Percentiles rank a stretch among this genome's conserved stretches.
These are phyloP conservation scores for Tapirus terrestris DNA, from an alignment of 2,113 vertebrate genomes.

Conservation along the genomic window DNA sequence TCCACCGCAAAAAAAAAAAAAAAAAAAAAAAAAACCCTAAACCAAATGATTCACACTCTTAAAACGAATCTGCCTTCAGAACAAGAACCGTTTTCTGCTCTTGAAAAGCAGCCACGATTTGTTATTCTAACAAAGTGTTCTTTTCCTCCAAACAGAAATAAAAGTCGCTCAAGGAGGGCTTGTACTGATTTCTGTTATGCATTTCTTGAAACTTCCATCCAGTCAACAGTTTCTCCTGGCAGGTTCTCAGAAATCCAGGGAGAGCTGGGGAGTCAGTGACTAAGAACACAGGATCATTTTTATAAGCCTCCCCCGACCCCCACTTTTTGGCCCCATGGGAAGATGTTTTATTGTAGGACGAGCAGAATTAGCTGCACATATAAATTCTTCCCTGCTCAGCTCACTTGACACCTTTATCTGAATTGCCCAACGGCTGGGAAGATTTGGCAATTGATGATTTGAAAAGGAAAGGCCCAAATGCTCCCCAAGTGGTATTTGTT, in stretches of 20 bases:
- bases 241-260: conserved; percentile 51
- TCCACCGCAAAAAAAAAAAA: conserved; percentile 35
- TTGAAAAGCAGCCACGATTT: conserved; percentile 50
- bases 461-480: conserved; percentile 42
- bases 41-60: conserved; percentile 76
- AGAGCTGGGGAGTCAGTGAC: neutral
- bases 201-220: conserved; percentile 73
- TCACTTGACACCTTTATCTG: conserved; percentile 66
- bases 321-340: conserved; percentile 2
- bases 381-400: conserved; percentile 59
- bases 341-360: conserved; percentile 54
- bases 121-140: conserved; percentile 66
- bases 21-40: conserved; percentile 55
- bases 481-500: neutral
- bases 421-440: conserved; percentile 47
- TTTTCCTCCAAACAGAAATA: conserved; percentile 72
- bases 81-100: conserved; percentile 64
- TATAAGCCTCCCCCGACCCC: neutral
- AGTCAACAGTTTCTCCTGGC: conserved; percentile 64
- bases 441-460: conserved; percentile 23
- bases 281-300: conserved; percentile 58
- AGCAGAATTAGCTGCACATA: conserved; percentile 60
- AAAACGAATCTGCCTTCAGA: conserved; percentile 65
- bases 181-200: conserved; percentile 60
- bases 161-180: conserved; percentile 29